Evolutionary conservation across 2,888 invertebrate genomes (phyloP).

Genomic region (Limulus polyphemus): DNA sequence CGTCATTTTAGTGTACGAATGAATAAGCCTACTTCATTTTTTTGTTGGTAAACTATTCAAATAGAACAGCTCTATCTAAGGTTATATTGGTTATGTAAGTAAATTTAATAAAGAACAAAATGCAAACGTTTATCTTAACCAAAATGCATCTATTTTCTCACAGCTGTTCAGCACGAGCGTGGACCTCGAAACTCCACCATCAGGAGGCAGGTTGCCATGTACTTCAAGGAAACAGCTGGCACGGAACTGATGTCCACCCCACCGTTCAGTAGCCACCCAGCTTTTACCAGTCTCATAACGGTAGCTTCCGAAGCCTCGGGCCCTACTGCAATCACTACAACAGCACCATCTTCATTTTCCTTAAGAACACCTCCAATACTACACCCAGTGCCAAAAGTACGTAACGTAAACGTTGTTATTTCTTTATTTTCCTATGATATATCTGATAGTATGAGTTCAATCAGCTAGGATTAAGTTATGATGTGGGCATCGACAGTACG

Average conservation of each 20-base stretch:
- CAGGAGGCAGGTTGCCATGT: constrained; percentile 76
- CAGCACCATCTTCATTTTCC: constrained; percentile 14
- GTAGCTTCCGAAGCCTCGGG: neutral
- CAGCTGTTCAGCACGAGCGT: constrained; percentile 96
- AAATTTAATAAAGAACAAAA: no score
- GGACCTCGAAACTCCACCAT: constrained; percentile 92
- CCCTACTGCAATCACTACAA: constrained; percentile 2
- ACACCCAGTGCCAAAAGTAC: constrained; percentile 42
- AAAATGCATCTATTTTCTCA: constrained; percentile 33
- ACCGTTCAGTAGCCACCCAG: no score
- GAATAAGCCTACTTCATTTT: no score
- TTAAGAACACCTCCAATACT: constrained; percentile 28
- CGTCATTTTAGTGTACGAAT: no score
- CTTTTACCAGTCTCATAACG: neutral
- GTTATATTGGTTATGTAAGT: no score
- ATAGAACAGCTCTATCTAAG: no score
- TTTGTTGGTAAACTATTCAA: no score
- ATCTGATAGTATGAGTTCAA: no score
- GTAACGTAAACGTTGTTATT: neutral
- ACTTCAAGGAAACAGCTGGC: constrained; percentile 47
- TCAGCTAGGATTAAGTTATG: no score
- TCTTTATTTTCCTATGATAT: no score
- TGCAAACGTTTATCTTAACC: neutral
- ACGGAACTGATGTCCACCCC: neutral
- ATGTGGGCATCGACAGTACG: no score